phyloP scores from a whole-genome alignment of 2,888 invertebrate species.

The Trichacis sp. region DNA sequence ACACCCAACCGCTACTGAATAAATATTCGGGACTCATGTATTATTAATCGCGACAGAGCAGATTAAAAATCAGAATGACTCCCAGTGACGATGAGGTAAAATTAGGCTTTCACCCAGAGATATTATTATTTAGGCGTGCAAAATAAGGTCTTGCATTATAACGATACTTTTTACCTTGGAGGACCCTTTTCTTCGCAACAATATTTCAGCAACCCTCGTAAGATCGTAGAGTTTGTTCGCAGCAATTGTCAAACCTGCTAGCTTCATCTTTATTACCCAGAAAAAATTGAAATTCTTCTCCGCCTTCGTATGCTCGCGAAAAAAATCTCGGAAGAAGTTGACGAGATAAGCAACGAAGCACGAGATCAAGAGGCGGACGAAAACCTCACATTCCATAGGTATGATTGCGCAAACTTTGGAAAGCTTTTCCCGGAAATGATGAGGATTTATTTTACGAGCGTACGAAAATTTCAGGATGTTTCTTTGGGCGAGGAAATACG shows the following conservation, averaged over 20 bases:
- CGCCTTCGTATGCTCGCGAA: slow-evolving; percentile 44
- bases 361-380: slow-evolving; percentile 40
- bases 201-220: background rate
- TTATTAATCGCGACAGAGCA: slow-evolving; percentile 56
- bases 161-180: background rate
- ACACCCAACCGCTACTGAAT: slow-evolving; percentile 60
- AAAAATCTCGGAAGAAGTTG: slow-evolving; percentile 55
- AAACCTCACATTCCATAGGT: slow-evolving; percentile 57
- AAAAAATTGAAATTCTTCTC: slow-evolving; percentile 57
- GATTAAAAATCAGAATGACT: slow-evolving; percentile 56
- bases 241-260: background rate
- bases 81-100: slow-evolving; percentile 27
- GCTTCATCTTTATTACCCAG: slow-evolving; percentile 18
- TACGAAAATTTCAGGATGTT: background rate
- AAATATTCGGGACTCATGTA: slow-evolving; percentile 57
- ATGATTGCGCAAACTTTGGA: slow-evolving; percentile 62
- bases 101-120: slow-evolving; percentile 24
- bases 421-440: slow-evolving; percentile 49
- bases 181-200: background rate
- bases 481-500: background rate
- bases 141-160: slow-evolving; percentile 9
- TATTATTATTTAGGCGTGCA: slow-evolving; percentile 17
- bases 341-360: slow-evolving; percentile 51
- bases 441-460: slow-evolving; percentile 5
- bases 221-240: background rate